These are phyloP conservation scores for Neolamprologus kungweensis DNA, from an alignment of 2,113 vertebrate species.

Conservation along the genomic window DNA sequence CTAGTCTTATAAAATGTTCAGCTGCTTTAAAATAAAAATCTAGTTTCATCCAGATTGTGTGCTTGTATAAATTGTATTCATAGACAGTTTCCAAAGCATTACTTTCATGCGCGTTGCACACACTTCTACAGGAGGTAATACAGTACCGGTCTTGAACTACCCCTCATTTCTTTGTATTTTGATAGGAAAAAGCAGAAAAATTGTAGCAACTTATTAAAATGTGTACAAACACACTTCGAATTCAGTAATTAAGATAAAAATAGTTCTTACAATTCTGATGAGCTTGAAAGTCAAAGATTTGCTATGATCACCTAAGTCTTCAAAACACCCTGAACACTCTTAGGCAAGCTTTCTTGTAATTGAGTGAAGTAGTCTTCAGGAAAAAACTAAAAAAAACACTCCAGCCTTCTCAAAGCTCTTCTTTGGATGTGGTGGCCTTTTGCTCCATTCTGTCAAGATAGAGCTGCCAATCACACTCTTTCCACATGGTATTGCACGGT, in stretches of 20 bases:
- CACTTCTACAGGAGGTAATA: not conserved
- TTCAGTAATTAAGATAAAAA: not conserved
- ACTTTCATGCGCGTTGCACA: not conserved
- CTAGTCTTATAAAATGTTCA: not conserved
- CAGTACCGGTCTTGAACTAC: not conserved
- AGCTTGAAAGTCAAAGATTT: not conserved
- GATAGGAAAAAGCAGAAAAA: not conserved
- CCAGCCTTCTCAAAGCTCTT: not conserved
- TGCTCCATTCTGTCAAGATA: not conserved
- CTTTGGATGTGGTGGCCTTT: not conserved
- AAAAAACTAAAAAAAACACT: not conserved
- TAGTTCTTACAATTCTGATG: not conserved
- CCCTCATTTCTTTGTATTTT: not conserved
- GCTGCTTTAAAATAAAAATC: not conserved
- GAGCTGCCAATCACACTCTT: not conserved
- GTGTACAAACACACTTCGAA: not conserved
- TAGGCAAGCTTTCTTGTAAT: not conserved
- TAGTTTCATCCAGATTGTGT: not conserved
- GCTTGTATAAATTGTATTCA: not conserved
- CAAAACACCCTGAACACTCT: not conserved
- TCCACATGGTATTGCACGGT: not conserved
- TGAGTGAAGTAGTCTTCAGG: not conserved
- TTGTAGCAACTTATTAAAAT: not conserved
- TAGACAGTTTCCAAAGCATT: not conserved
- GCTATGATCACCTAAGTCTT: not conserved